Evolutionary conservation across 2,113 vertebrate genomes (phyloP).

Genomic region (Camelus dromedarius): DNA sequence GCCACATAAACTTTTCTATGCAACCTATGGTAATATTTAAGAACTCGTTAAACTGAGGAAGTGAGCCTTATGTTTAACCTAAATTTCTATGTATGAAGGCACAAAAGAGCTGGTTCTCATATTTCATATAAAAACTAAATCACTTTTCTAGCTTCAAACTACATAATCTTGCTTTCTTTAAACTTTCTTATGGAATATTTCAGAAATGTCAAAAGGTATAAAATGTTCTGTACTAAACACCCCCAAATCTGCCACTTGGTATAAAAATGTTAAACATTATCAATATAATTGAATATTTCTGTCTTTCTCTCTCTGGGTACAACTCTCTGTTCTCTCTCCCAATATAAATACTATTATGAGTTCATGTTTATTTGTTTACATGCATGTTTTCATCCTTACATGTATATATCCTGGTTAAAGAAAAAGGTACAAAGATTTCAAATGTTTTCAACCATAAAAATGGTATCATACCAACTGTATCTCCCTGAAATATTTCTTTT

Average conservation of each 20-base stretch:
- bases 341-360: constrained; percentile 4
- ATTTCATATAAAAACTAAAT: constrained; percentile 44
- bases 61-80: constrained; percentile 1
- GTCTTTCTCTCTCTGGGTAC: not conserved
- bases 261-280: constrained; percentile 2
- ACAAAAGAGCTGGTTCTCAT: constrained; percentile 46
- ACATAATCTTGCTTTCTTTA: constrained; percentile 23
- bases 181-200: constrained; percentile 46
- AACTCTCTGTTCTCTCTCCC: not conserved
- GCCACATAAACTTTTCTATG: not conserved
- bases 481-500: not conserved
- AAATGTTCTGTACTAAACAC: not conserved
- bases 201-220: not conserved
- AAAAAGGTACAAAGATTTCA: not conserved
- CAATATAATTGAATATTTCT: not conserved
- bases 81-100: constrained; percentile 54
- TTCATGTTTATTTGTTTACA: not conserved
- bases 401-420: not conserved
- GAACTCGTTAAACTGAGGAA: constrained; percentile 31
- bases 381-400: not conserved
- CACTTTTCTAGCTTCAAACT: constrained; percentile 28
- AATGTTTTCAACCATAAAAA: constrained; percentile 16
- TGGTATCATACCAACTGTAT: not conserved
- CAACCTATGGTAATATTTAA: constrained; percentile 34
- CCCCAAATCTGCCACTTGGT: not conserved